phyloP scores from a whole-genome alignment of 2,888 invertebrate species.

The Ophion slaviceki region DNA sequence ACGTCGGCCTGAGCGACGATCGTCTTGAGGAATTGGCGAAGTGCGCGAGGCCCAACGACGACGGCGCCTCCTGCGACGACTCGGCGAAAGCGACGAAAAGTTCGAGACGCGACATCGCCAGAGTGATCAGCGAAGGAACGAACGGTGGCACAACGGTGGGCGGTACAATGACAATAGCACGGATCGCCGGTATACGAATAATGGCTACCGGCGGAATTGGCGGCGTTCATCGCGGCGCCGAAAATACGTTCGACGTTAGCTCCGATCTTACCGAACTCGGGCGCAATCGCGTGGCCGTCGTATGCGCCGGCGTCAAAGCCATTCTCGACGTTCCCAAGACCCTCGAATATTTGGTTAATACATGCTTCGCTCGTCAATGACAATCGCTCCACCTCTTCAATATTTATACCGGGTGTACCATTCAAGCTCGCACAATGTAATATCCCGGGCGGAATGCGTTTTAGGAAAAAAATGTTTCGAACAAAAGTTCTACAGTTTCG shows the following conservation, averaged over 20 bases:
- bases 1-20: slow-evolving; percentile 89
- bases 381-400: background rate
- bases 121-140: slow-evolving; percentile 87
- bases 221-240: slow-evolving; percentile 96
- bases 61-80: background rate
- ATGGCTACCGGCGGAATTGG: slow-evolving; percentile 98
- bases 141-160: slow-evolving; percentile 98
- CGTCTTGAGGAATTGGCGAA: slow-evolving; percentile 89
- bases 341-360: slow-evolving; percentile 93
- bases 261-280: slow-evolving; percentile 97
- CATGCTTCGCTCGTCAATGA: background rate
- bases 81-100: slow-evolving; percentile 88
- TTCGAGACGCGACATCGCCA: slow-evolving; percentile 94
- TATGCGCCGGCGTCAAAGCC: slow-evolving; percentile 98
- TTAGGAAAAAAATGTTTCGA: background rate
- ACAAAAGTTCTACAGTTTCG: background rate
- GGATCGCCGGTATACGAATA: slow-evolving; percentile 92
- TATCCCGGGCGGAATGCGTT: background rate
- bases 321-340: slow-evolving; percentile 98
- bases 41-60: slow-evolving; percentile 73
- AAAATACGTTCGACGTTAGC: slow-evolving; percentile 95
- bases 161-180: slow-evolving; percentile 94
- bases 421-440: background rate
- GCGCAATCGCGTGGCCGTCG: slow-evolving; percentile 93
- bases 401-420: background rate